phyloP scores from a whole-genome alignment of 2,113 vertebrate species.

The Coracopsis vasa region DNA sequence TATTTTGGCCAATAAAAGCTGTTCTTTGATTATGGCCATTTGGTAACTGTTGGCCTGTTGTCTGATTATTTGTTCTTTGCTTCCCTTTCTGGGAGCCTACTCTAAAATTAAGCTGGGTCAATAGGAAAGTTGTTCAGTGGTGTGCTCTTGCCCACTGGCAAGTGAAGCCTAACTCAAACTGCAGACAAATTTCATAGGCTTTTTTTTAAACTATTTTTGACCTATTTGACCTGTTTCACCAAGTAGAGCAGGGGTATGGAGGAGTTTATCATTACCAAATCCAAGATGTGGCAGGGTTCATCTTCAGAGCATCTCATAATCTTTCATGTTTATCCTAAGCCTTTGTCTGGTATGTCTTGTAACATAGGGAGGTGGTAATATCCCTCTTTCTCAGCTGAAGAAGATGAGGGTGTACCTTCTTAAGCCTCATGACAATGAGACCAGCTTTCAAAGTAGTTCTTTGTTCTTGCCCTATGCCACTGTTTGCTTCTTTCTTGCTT shows the following conservation, averaged over 20 bases:
- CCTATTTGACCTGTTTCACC: not conserved
- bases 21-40: not conserved
- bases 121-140: not conserved
- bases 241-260: not conserved
- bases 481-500: not conserved
- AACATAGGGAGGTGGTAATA: not conserved
- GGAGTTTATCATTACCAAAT: not conserved
- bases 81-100: not conserved
- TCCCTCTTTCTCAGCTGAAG: not conserved
- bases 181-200: not conserved
- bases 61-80: not conserved
- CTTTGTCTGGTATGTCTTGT: not conserved
- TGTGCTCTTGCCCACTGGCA: accelerated
- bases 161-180: not conserved
- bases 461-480: not conserved
- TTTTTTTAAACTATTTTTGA: not conserved
- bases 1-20: constrained; percentile 57
- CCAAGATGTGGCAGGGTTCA: not conserved
- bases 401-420: not conserved
- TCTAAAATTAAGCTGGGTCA: not conserved
- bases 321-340: not conserved
- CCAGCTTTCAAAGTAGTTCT: not conserved
- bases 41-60: not conserved
- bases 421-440: not conserved
- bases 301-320: not conserved